Evolutionary conservation across 2,888 invertebrate genomes (phyloP).

Genomic region (Calameuta idolon): DNA sequence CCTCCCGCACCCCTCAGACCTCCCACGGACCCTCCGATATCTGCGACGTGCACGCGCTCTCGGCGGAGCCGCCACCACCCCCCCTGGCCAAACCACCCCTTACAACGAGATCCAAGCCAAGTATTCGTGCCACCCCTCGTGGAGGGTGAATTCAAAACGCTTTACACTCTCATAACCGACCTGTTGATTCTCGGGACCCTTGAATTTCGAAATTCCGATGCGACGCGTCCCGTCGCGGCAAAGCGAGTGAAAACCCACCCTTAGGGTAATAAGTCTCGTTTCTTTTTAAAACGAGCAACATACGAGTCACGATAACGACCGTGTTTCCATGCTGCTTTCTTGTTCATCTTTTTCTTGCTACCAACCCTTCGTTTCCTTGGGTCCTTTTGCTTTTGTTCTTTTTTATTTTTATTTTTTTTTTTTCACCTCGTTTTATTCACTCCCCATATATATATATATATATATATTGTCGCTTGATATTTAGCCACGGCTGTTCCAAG

Average conservation of each 20-base stretch:
- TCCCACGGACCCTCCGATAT: slow-evolving; percentile 25
- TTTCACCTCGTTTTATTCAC: background rate
- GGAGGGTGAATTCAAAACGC: slow-evolving; percentile 65
- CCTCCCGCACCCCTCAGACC: background rate
- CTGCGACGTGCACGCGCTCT: background rate
- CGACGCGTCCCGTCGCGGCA: background rate
- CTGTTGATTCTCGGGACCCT: slow-evolving; percentile 58
- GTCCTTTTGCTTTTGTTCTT: background rate
- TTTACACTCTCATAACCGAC: slow-evolving; percentile 65
- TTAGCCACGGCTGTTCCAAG: slow-evolving; percentile 56
- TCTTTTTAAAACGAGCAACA: background rate
- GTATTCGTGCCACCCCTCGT: slow-evolving; percentile 54
- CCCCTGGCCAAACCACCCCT: slow-evolving; percentile 49
- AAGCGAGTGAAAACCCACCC: background rate
- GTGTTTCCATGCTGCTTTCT: background rate
- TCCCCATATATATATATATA: background rate
- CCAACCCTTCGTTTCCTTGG: background rate
- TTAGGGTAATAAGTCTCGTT: background rate
- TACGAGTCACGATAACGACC: background rate
- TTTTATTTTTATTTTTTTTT: too few species aligned
- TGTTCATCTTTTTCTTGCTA: background rate
- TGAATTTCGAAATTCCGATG: background rate
- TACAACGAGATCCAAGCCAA: slow-evolving; percentile 55
- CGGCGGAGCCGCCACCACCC: slow-evolving; percentile 9
- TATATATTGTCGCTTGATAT: slow-evolving; percentile 56